Evolutionary conservation across 2,888 invertebrate species (phyloP).

Genomic region (Sicus ferrugineus): DNA sequence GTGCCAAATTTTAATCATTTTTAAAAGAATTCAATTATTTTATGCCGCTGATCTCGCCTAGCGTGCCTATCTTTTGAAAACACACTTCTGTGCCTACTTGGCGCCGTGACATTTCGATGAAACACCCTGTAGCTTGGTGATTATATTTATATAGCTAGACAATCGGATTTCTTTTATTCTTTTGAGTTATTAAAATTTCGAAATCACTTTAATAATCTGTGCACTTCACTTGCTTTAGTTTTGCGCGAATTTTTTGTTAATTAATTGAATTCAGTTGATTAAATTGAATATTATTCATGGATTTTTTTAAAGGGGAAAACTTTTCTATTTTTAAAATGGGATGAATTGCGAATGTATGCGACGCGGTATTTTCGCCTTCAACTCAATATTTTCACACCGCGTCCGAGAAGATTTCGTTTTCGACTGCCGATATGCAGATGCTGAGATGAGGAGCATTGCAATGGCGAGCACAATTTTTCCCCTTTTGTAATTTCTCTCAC

Average conservation of each 20-base stretch:
- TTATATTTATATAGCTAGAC: neutral
- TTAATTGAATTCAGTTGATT: too few species aligned
- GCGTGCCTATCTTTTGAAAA: neutral
- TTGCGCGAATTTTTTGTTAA: too few species aligned
- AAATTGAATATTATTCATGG: neutral
- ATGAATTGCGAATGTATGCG: slow-evolving; percentile 41
- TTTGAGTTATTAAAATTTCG: too few species aligned
- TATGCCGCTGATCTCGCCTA: neutral
- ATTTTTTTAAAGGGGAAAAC: slow-evolving; percentile 24
- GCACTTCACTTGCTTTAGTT: too few species aligned
- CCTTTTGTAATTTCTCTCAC: too few species aligned
- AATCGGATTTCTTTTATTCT: too few species aligned
- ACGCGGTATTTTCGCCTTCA: slow-evolving; percentile 29
- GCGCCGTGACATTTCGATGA: neutral
- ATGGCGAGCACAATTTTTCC: neutral
- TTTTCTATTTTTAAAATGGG: slow-evolving; percentile 46
- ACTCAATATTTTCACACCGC: slow-evolving; percentile 40
- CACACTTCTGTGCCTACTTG: neutral
- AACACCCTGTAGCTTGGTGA: slow-evolving; percentile 4
- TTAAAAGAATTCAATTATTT: neutral
- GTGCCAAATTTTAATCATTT: neutral
- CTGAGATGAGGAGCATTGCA: slow-evolving; percentile 2
- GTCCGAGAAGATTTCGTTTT: slow-evolving; percentile 41
- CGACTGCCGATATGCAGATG: slow-evolving; percentile 37
- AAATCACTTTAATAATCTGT: too few species aligned